phyloP scores from a whole-genome alignment of 2,888 invertebrate species.

The Cephus pygmeus region DNA sequence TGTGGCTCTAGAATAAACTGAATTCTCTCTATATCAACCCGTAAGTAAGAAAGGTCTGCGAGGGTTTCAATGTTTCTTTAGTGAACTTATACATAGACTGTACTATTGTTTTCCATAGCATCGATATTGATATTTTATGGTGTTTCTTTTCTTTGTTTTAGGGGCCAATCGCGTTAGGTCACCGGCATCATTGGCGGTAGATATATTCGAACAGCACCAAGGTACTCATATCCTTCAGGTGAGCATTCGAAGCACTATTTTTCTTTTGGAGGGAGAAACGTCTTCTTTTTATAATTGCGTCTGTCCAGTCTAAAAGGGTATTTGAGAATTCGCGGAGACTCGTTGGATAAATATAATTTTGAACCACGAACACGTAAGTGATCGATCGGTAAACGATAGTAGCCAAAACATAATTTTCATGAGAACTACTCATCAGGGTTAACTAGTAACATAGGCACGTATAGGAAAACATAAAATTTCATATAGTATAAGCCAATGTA shows the following conservation, averaged over 20 bases:
- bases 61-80: conserved; percentile 13
- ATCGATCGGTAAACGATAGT: not conserved
- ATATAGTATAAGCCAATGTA: not conserved
- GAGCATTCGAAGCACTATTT: conserved; percentile 38
- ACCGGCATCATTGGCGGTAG: conserved; percentile 80
- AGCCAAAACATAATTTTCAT: not conserved
- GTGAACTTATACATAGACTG: conserved; percentile 9
- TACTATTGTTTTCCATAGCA: conserved; percentile 34
- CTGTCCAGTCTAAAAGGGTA: not conserved
- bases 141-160: conserved; percentile 68
- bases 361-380: not conserved
- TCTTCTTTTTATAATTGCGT: not conserved
- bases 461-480: not conserved
- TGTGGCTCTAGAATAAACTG: conserved; percentile 23
- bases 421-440: not conserved
- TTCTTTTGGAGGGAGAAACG: not conserved
- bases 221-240: conserved; percentile 98
- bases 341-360: not conserved
- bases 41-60: not conserved
- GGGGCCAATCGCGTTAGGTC: conserved; percentile 81
- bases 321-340: not conserved
- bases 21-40: conserved; percentile 23
- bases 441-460: not conserved
- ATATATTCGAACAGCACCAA: conserved; percentile 95
- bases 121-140: conserved; percentile 66